Conservation (phyloP, 2,888 invertebrate species). For the Choristoneura rosaceana region DNA sequence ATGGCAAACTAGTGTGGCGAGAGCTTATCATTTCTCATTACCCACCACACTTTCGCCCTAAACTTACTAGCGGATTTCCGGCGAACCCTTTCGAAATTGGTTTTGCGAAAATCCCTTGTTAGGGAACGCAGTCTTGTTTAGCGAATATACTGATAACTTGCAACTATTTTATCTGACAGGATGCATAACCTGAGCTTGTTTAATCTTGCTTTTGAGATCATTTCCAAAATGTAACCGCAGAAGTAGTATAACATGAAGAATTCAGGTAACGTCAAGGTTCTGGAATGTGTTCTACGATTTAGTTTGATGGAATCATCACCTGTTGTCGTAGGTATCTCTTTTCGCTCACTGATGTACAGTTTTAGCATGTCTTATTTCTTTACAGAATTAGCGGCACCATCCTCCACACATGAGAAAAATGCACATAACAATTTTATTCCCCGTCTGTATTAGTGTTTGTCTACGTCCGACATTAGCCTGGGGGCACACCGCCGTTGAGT, state of each 20-base stretch:
- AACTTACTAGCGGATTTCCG: constrained; percentile 31
- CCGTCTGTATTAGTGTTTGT: constrained; percentile 66
- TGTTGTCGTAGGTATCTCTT: background rate
- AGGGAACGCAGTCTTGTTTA: constrained; percentile 26
- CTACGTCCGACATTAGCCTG: constrained; percentile 66
- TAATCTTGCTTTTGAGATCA: constrained; percentile 2
- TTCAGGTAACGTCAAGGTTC: no score
- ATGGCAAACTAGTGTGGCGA: constrained; percentile 60
- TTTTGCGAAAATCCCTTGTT: constrained; percentile 35
- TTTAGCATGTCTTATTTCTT: background rate
- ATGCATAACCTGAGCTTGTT: background rate
- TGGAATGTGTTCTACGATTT: background rate
- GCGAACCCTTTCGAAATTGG: constrained; percentile 40
- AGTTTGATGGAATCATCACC: background rate
- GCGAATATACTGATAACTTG: constrained; percentile 29
- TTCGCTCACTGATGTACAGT: background rate
- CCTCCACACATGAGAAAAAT: constrained; percentile 9
- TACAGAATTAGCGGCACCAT: background rate
- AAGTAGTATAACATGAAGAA: no score
- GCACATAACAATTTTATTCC: constrained; percentile 64
- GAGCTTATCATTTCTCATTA: constrained; percentile 60
- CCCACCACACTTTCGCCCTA: constrained; percentile 35
- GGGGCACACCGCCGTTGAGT: constrained; percentile 78
- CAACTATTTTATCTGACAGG: constrained; percentile 3
- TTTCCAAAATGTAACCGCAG: background rate